Conservation (phyloP, 2,797 vertebrate genomes). For the Neosalanx taihuensis region DNA sequence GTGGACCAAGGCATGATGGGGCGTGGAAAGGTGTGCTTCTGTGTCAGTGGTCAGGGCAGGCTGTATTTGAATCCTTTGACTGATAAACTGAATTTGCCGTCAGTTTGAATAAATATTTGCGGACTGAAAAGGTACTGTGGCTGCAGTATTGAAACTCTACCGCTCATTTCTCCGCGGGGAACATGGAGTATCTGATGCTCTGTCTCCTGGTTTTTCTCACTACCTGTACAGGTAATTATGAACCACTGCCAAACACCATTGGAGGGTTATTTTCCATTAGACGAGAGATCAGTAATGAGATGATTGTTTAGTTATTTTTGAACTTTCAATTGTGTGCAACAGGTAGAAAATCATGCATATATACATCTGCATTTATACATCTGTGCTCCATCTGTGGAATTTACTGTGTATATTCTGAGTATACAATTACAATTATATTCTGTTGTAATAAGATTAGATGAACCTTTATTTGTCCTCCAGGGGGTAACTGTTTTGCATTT, state of each 20-base stretch:
- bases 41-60: background rate
- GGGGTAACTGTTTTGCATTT: no score
- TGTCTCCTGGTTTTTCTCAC: slow-evolving; percentile 36
- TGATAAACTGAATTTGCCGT: slow-evolving; percentile 12
- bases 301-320: background rate
- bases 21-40: slow-evolving; percentile 34
- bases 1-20: slow-evolving; percentile 55
- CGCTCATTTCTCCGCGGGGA: background rate
- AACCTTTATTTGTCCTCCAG: no score
- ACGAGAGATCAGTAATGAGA: background rate
- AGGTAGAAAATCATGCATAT: background rate
- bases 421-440: no score
- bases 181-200: slow-evolving; percentile 38
- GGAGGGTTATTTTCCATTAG: background rate
- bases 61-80: slow-evolving; percentile 26
- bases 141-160: background rate
- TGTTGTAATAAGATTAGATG: no score
- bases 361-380: background rate
- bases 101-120: slow-evolving; percentile 54
- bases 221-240: slow-evolving; percentile 13
- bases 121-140: slow-evolving; percentile 14
- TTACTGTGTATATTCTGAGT: no score
- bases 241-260: background rate
- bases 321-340: background rate
- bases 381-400: no score